Percentiles rank a stretch among this genome's conserved stretches.
Conservation (phyloP, 2,113 vertebrate genomes). For the Cyanoliseus patagonus region DNA sequence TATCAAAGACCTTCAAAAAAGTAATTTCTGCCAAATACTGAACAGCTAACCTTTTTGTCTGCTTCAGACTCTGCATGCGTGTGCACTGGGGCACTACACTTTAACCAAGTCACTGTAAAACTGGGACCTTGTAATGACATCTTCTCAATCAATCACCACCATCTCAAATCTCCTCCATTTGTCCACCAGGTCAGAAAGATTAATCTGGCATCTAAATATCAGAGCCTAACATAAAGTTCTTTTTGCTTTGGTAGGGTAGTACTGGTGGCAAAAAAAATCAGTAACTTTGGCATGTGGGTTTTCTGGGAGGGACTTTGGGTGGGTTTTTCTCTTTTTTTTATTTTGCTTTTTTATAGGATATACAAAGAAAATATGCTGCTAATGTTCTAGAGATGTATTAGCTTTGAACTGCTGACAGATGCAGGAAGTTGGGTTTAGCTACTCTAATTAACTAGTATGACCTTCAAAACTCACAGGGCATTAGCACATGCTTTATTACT, state of each 20-base stretch:
- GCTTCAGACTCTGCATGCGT: background rate
- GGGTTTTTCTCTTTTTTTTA: accelerated
- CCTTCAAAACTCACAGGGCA: background rate
- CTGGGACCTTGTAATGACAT: background rate
- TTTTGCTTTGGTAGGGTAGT: background rate
- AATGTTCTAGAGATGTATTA: background rate
- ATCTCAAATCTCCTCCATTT: background rate
- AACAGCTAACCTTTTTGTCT: background rate
- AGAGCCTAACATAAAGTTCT: background rate
- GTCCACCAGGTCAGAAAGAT: background rate
- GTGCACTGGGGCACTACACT: background rate
- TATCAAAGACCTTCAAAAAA: background rate
- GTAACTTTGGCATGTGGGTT: background rate
- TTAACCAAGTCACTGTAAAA: background rate
- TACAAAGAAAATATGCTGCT: background rate
- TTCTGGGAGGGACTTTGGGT: background rate
- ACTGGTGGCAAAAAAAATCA: background rate
- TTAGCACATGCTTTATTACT: background rate
- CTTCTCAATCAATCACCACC: background rate
- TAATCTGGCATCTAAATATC: background rate
- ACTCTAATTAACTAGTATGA: background rate
- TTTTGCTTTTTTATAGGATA: background rate
- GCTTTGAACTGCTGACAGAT: background rate
- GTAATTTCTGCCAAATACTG: background rate
- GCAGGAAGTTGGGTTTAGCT: background rate